Base-by-base conservation (phyloP, 37 sponge, comb jelly and placozoan genomes). In the Mnemiopsis leidyi region DNA sequence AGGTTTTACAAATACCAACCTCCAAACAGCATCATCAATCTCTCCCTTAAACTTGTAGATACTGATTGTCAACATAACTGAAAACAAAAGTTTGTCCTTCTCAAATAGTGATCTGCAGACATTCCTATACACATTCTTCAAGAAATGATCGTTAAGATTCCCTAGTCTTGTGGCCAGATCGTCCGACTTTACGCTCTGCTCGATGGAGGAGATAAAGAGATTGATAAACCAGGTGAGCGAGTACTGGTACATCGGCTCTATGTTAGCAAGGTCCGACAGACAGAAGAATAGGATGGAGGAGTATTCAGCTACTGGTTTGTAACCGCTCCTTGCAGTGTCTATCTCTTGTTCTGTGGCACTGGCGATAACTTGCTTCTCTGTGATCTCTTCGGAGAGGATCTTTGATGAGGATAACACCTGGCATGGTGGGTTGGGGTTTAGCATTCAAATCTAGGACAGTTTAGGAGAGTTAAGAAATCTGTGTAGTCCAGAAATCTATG, bases 361-460 rank as follows among this genome's bases (percentile, higher is more conserved):
- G 7, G 99, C 97, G 34, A 98, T 94, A 77, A 97, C 93, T 85
- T 94, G 77, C 23, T 98, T 98, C 39, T 96, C 97, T 73, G 94
- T 88, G 69, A 98, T 98, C 68, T 98, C 99, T 88, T 96, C 97
- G 20, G 99, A 96, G 32, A 98, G 95, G 24, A 85, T 77, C 71
- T 98, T 98, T 0, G 99, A 98, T 18, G 99, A 98, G 25, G 99
- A 98, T 1, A 98, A 93, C 24, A 98, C 93, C 68, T 98, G 94
- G n/a, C n/a, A n/a, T n/a, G n/a, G n/a, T n/a, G n/a, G n/a, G n/a
- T n/a, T n/a, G n/a, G n/a, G n/a, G n/a, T n/a, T n/a, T n/a, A n/a
- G n/a, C n/a, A n/a, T n/a, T n/a, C n/a, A n/a, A n/a, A n/a, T n/a
- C n/a, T n/a, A n/a, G n/a, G n/a, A n/a, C n/a, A n/a, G n/a, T n/a